These are phyloP conservation scores for Nothobranchius furzeri DNA, from an alignment of 2,113 vertebrate species.

Conservation along the genomic window DNA sequence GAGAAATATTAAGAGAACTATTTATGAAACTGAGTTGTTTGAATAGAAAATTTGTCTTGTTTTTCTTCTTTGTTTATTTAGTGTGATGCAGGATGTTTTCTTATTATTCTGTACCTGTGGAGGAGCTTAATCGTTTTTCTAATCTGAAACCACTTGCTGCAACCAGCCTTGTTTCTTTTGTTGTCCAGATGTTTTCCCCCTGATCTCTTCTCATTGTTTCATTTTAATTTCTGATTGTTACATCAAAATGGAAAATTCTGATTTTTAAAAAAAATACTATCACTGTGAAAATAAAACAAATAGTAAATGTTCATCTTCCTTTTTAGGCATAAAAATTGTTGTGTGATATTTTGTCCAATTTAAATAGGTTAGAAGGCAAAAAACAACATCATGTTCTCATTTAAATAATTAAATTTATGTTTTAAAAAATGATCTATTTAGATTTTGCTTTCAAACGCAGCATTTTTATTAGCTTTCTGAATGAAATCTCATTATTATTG, in stretches of 20 bases:
- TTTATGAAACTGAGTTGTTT: slow-evolving; percentile 69
- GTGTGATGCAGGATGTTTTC: slow-evolving; percentile 28
- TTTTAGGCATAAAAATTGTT: too few species aligned
- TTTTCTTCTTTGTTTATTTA: neutral
- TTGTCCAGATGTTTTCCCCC: slow-evolving; percentile 1
- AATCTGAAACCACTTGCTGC: slow-evolving; percentile 35
- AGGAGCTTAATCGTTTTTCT: slow-evolving; percentile 14
- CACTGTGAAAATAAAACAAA: slow-evolving; percentile 61
- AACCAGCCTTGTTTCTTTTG: neutral
- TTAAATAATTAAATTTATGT: neutral
- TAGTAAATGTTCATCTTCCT: neutral
- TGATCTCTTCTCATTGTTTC: slow-evolving; percentile 25
- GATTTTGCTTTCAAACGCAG: too few species aligned
- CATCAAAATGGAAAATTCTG: slow-evolving; percentile 22
- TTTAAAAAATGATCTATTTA: neutral
- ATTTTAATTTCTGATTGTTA: slow-evolving; percentile 19
- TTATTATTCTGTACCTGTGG: slow-evolving; percentile 47
- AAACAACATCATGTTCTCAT: too few species aligned
- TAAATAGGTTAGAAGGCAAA: too few species aligned
- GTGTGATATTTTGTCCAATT: neutral
- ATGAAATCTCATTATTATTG: too few species aligned
- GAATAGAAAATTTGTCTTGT: slow-evolving; percentile 2
- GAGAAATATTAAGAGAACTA: slow-evolving; percentile 35
- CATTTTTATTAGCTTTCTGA: too few species aligned
- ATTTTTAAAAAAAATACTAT: slow-evolving; percentile 32